A percentile compares a stretch with the other conserved stretches of the same genome.
Evolutionary conservation across 2,797 vertebrate genomes (phyloP).

Genomic region (Calcarius lapponicus): DNA sequence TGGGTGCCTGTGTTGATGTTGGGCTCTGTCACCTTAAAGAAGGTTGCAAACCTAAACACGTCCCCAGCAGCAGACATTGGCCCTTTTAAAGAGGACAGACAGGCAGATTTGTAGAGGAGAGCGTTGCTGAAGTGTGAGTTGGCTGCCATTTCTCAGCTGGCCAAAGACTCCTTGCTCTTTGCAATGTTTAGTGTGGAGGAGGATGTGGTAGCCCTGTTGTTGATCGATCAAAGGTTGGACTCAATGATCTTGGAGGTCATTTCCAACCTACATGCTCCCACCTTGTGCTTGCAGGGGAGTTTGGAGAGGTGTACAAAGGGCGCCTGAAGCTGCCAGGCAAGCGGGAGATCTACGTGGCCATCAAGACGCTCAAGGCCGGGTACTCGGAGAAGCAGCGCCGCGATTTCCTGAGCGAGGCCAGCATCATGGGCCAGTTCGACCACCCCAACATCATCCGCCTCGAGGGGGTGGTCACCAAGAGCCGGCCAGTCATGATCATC

Average conservation of each 20-base stretch:
- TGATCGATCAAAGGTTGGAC: neutral
- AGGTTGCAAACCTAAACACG: neutral
- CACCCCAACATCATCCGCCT: constrained; percentile 97
- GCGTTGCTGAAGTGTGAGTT: accelerated
- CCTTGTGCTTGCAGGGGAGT: constrained; percentile 84
- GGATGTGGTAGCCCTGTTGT: neutral
- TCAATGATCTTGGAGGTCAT: neutral
- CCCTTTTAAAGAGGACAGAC: neutral
- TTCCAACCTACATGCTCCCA: neutral
- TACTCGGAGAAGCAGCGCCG: constrained; percentile 96
- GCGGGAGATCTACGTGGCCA: constrained; percentile 96
- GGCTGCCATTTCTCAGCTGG: neutral
- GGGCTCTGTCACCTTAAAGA: neutral
- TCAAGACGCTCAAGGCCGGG: constrained; percentile 97
- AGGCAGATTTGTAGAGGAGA: neutral
- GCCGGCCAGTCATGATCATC: constrained; percentile 97
- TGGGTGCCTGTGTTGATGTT: accelerated
- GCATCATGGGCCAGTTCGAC: constrained; percentile 99
- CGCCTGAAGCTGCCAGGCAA: constrained; percentile 96
- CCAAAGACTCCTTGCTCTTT: neutral
- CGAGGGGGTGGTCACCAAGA: constrained; percentile 98
- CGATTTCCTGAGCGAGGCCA: constrained; percentile 97
- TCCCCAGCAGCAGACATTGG: neutral
- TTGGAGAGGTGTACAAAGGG: constrained; percentile 98
- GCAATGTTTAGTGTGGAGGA: neutral